These are phyloP conservation scores for Anguilla megastoma DNA, from an alignment of 2,797 vertebrate species.

Conservation along the genomic window DNA sequence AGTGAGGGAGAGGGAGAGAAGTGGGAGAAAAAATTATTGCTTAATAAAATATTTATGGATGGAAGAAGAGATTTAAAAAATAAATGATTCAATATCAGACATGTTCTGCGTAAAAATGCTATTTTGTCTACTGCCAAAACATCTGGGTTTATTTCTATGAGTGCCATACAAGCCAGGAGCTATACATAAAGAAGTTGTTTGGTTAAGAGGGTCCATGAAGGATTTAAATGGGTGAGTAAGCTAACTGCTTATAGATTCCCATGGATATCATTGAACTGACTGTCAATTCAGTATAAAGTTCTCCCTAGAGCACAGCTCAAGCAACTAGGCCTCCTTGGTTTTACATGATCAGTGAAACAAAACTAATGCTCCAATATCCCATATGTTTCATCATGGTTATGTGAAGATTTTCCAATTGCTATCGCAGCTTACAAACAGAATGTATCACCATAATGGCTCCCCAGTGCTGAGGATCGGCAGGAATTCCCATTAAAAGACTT, in stretches of 20 bases:
- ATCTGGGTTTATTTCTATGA: not conserved
- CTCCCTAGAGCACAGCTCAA: not conserved
- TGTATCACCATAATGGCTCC: constrained; percentile 15
- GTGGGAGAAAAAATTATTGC: constrained; percentile 47
- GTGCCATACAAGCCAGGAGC: not conserved
- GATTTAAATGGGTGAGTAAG: constrained; percentile 10
- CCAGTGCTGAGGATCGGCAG: not conserved
- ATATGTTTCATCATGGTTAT: not conserved
- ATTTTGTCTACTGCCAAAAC: constrained; percentile 1
- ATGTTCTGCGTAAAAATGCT: constrained; percentile 27
- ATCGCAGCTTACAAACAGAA: not conserved
- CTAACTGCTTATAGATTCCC: not conserved
- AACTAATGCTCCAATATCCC: not conserved
- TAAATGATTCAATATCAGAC: constrained; percentile 44
- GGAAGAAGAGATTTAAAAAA: constrained; percentile 36
- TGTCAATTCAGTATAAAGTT: not conserved
- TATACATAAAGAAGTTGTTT: constrained; percentile 12
- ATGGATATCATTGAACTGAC: not conserved
- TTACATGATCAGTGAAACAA: not conserved
- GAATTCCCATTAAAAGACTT: constrained; percentile 5
- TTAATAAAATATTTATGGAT: constrained; percentile 45
- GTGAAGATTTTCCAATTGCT: constrained; percentile 9
- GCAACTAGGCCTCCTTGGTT: not conserved
- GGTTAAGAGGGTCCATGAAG: constrained; percentile 15
- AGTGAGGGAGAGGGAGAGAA: constrained; percentile 24